Evolutionary conservation across 2,888 invertebrate genomes (phyloP), one percentile per base, ranked within the genome.

Genomic region (Ethmia dodecea): DNA sequence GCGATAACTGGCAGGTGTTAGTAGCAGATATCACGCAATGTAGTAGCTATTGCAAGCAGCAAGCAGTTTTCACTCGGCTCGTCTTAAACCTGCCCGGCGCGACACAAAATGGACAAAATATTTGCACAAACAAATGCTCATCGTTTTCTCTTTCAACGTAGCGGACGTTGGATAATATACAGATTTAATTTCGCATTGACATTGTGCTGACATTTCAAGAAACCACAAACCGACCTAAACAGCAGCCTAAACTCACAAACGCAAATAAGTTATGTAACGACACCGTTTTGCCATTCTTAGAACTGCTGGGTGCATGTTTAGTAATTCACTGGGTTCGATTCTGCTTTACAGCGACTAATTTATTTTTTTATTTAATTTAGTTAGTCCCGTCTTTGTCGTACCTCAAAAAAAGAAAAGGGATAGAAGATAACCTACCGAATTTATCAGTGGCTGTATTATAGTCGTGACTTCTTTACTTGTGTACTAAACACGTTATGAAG

Each of bases 31-130:
- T 74, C 78, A 77, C 69, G 74, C 73, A 78, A 80, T 52, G 55
- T 49, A 55, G 56, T 13, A n/a, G 27, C 27, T 14, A 10, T 25
- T 16, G 33, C 13, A 24, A 8, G 28, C 14, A 5, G 29, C 28
- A 25, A 14, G 51, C 55, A 50, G 45, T 47, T 81, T 80, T 80
- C 79, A 74, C 76, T 75, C 64, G 53, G 62, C 52, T 60, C 57
- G 64, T 66, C 57, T 57, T 68, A 64, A 75, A 77, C 76, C 73
- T 72, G 74, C 69, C 63, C 41, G 54, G 43, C 49, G 54, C 39
- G 46, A 48, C 53, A 65, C 60, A 53, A 73, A 76, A 68, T 69
- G 63, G 45, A 63, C 69, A 68, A 76, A 76, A 74, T 76, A 72
- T 77, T 76, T 74, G 71, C 67, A 60, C 63, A 75, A 73, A 72